These are phyloP conservation scores for Antrozous pallidus DNA, from an alignment of 2,797 vertebrate species.

Conservation along the genomic window DNA sequence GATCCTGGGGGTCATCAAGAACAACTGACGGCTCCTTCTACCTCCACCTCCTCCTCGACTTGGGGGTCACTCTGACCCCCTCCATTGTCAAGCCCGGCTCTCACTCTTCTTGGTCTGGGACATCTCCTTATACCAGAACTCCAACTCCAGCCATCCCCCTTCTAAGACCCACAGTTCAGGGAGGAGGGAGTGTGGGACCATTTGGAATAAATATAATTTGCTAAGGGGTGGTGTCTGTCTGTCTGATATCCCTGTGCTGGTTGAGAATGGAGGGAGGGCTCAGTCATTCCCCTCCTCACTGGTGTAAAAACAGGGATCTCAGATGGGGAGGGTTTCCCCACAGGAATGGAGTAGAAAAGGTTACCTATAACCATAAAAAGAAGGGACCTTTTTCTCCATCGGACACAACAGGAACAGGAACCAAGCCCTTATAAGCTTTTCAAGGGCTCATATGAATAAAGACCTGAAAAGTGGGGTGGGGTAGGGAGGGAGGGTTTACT, in stretches of 20 bases:
- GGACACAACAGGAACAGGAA: background rate
- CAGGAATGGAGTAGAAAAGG: background rate
- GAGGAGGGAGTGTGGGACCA: background rate
- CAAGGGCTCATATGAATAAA: background rate
- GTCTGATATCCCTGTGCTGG: background rate
- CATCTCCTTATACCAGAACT: background rate
- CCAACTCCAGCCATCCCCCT: background rate
- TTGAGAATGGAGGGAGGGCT: background rate
- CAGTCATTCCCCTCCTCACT: background rate
- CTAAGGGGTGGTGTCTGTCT: background rate
- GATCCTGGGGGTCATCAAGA: constrained; percentile 46
- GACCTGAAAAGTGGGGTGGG: background rate
- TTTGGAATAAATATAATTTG: constrained; percentile 49
- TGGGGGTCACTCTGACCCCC: background rate
- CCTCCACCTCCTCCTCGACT: too few species aligned
- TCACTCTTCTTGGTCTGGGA: background rate
- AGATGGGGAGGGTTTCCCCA: background rate
- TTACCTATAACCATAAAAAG: background rate
- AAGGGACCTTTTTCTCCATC: background rate
- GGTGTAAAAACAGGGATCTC: background rate
- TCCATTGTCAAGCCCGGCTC: background rate
- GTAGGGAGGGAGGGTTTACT: too few species aligned
- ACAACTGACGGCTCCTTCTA: background rate
- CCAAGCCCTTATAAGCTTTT: background rate
- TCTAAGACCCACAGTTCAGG: background rate